Evolutionary conservation across 2,888 invertebrate genomes (phyloP), one percentile per base, ranked within the genome.

Genomic region (Ctenicera cuprea): DNA sequence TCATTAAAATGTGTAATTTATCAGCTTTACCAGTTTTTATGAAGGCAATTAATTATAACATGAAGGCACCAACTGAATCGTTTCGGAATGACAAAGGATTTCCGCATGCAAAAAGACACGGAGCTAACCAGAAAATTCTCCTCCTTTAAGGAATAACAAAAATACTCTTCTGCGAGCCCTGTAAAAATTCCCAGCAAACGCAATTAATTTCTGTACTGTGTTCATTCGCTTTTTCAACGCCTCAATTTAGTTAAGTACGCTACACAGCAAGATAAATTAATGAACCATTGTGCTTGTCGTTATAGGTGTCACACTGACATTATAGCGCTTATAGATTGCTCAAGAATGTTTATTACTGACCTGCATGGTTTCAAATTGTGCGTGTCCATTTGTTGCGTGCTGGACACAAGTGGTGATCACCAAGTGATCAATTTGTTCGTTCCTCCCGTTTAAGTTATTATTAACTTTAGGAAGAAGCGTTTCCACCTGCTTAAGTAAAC

Each of bases 1-100:
- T 78, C 80, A 78, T 81, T 81, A 80, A 82, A 82, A 80, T 77
- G 77, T 74, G 78, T 78, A 80, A 82, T 82, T 81, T 81, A 82
- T 82, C 80, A 81, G 80, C 78, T 79, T 77, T 76, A 76, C 77
- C 72, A 73, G 80, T 80, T 82, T 81, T 82, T 81, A 78, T 79
- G 79, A 77, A 75, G 74, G 76, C 80, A 74, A 80, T 80, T 82
- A 80, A 81, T 81, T 81, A 80, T 78, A 63, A 69, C 73, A 70
- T 71, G 77, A 75, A 69, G 67, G 63, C 66, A 57, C 52, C 54
- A 52, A 37, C 64, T 64, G 52, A 59, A 64, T 68, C 73, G 69
- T 75, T 71, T 67, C 33, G 71, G 68, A 72, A 62, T 66, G 72
- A 74, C 71, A 76, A 77, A 71, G 76, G 72, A 63, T 68, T 67